Base-by-base conservation (phyloP, 2,888 invertebrate species). In the Clostera curtula region DNA sequence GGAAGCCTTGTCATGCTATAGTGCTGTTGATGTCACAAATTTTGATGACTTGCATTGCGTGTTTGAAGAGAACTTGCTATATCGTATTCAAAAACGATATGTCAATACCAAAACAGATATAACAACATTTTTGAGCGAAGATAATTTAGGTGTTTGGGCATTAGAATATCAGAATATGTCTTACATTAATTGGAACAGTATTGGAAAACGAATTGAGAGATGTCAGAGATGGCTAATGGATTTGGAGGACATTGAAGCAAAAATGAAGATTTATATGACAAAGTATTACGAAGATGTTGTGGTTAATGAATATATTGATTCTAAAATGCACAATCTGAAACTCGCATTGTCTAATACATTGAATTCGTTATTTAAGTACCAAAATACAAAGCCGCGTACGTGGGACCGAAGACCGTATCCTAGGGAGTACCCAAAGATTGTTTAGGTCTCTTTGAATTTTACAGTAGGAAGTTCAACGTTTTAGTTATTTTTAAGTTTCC, bases 111-210 rank as follows among this genome's bases (percentile, higher is more conserved):
- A 25, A 5, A 19, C 36, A 16, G 27, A 46, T 28, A 30, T 51
- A 12, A 31, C 46, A 10, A 29, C 20, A 8, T 33, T 35, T 7
- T 35, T 60, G 6, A 31, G 38, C 15, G 31, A 31, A 15, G 25
- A 43, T 4, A 5, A 25, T 6, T 15, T 11, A 9, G 26, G 25
- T 12, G 3, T 42, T 3, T 21, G 25, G 3, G 25, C 40, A 9
- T 3, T 57, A 1, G 56, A 56, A 31, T 65, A 46, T 33, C 57
- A 66, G 34, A 37, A 41, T n/a, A n/a, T n/a, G n/a, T n/a, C n/a
- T n/a, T n/a, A n/a, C n/a, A n/a, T n/a, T n/a, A n/a, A n/a, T n/a
- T n/a, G n/a, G n/a, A n/a, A n/a, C n/a, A n/a, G n/a, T n/a, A n/a
- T n/a, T n/a, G n/a, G n/a, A n/a, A n/a, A n/a, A n/a, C n/a, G n/a